These are phyloP conservation scores for Synchiropus splendidus DNA, from an alignment of 2,113 vertebrate genomes.

Conservation along the genomic window DNA sequence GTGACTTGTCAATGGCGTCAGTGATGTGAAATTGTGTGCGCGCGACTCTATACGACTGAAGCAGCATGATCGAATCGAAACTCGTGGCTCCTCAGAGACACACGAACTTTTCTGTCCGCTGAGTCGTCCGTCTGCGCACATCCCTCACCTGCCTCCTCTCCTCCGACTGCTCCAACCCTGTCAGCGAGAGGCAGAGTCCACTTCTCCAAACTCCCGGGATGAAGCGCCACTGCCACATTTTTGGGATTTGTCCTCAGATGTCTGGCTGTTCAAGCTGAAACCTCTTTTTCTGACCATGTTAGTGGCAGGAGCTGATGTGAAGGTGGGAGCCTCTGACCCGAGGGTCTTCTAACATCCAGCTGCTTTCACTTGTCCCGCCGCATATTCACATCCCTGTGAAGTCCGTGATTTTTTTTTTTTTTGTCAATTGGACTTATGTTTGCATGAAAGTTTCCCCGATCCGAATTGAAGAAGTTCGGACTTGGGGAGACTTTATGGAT, in stretches of 20 bases:
- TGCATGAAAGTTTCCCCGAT: conserved; percentile 49
- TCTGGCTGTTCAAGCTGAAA: no score
- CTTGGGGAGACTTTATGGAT: conserved; percentile 68
- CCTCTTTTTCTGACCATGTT: neutral
- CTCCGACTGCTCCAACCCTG: conserved; percentile 43
- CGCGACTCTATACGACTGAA: no score
- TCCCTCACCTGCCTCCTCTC: conserved; percentile 58
- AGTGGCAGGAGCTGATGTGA: conserved; percentile 8
- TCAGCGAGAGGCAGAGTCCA: conserved; percentile 25
- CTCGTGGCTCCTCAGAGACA: no score
- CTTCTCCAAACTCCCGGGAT: neutral
- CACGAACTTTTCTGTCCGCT: neutral
- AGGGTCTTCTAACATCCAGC: neutral
- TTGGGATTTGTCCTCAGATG: no score
- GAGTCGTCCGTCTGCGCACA: conserved; percentile 23
- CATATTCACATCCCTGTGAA: no score
- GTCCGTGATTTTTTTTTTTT: no score
- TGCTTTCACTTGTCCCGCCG: no score
- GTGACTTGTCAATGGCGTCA: no score
- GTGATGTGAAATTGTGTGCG: no score
- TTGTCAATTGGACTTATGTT: no score
- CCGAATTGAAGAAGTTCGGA: conserved; percentile 53
- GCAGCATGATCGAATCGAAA: no score
- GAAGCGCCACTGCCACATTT: no score
- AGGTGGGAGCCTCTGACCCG: conserved; percentile 1